Base-by-base conservation (phyloP, 2,888 invertebrate species). In the Agonopterix arenella region DNA sequence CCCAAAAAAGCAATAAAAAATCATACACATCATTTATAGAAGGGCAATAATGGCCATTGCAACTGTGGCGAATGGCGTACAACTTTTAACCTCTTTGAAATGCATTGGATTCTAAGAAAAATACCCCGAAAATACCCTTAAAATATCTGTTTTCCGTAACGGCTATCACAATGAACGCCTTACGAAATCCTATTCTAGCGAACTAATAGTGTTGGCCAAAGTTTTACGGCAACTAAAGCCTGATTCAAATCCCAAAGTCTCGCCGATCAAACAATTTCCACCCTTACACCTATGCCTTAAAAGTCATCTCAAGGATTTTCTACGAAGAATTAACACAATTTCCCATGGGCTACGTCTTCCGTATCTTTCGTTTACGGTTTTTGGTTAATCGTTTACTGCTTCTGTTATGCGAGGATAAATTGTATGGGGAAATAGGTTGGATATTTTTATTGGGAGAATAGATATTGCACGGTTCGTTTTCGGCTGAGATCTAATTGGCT, bases 331-430 rank as follows among this genome's bases (percentile, higher is more conserved):
- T 28, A 28, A 28, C 28, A 40, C 63, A 59, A 58, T 62, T 68
- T 68, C 70, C 71, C 49, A 51, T 52, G 63, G 61, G 66, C 53
- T 64, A 56, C 53, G 57, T 60, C 56, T 59, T 62, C 60, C 58
- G 60, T 62, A 64, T 66, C 59, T n/a, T 64, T 59, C 57, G 59
- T 59, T 61, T 60, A 62, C 60, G 59, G 63, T 60, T 69, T 68
- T 69, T 66, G 65, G 66, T 64, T 73, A 71, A 74, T 70, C 70
- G 74, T 67, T 72, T 65, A 66, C 66, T 62, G 66, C 62, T 11
- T 11, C 36, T 45, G n/a, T 11, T 36, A 45, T 36, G 4, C 13
- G 11, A 36, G 45, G 36, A 38, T 49, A 51, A 48, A 50, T 36
- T 50, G 16, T 44, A 44, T 44, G 16, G 16, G 44, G n/a, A 44